Evolutionary conservation across 1,140 invertebrate genomes (phyloP), one percentile per base, ranked within the genome.

Genomic region (Eumaeus atala): DNA sequence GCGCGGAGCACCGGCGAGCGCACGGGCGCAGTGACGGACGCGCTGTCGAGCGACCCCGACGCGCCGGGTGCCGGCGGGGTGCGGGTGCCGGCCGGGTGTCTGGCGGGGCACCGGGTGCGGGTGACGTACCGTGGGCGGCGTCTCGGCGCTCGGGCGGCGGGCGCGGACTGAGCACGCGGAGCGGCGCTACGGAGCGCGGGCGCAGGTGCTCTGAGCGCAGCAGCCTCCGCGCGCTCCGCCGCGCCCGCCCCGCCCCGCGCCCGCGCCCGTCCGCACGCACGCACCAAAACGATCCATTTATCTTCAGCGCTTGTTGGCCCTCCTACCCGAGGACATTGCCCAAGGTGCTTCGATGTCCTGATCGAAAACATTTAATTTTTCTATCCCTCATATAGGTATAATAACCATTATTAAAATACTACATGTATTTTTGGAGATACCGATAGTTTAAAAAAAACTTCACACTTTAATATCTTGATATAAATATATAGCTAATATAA

Each of bases 261-360:
- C 70, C 78, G 51, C 65, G 60, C 77, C 72, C 73, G 67, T 69
- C 63, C 74, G 72, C 79, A 70, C 74, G 66, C 78, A 77, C 77
- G 75, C 83, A 82, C 82, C 77, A 84, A 83, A 85, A 85, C 82
- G 82, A 85, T 72, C 66, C 83, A 85, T 82, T 85, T 80, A 85
- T 85, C 82, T 85, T 84, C 82, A 74, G 77, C 67, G 72, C 73
- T 75, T 77, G 77, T 70, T 79, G 77, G 69, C 72, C 75, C 79
- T 81, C 69, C 73, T 74, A 70, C 66, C 70, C 76, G 77, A 76
- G 76, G 76, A 79, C 78, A 69, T 74, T 81, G 70, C 70, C 78
- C 80, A 81, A 70, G 71, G 68, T 75, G 72, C 61, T 65, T 69
- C 59, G 48, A 49, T 55, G 47, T 58, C 56, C 56, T 57, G 51